A percentile compares a stretch with the other conserved stretches of the same genome.
phyloP scores from a whole-genome alignment of 2,888 invertebrate species.

The Eurytoma adleriae region DNA sequence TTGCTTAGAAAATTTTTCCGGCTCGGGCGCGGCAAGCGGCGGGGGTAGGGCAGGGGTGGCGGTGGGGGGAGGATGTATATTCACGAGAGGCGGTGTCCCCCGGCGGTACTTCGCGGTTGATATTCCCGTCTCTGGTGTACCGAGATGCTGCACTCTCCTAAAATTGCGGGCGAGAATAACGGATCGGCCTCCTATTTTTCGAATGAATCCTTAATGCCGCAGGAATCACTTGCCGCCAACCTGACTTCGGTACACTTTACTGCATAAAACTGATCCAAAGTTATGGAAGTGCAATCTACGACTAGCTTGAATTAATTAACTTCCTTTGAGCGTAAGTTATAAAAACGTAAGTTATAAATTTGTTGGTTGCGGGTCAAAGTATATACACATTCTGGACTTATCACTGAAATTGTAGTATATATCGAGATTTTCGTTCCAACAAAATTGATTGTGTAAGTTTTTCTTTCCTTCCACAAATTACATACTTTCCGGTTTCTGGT shows the following conservation, averaged over 20 bases:
- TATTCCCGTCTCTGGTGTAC: constrained; percentile 33
- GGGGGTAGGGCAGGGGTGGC: not conserved
- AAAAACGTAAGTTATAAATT: too few species aligned
- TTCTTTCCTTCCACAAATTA: too few species aligned
- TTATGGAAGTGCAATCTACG: too few species aligned
- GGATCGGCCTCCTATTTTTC: constrained; percentile 33
- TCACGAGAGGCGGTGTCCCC: constrained; percentile 31
- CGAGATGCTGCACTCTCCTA: constrained; percentile 33
- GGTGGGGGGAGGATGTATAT: not conserved
- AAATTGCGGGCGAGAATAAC: constrained; percentile 43
- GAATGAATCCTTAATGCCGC: constrained; percentile 42
- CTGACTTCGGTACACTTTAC: too few species aligned
- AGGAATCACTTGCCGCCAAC: constrained; percentile 26
- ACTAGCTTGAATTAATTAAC: too few species aligned
- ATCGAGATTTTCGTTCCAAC: too few species aligned
- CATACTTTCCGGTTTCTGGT: too few species aligned
- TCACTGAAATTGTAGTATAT: too few species aligned
- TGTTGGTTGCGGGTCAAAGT: not conserved
- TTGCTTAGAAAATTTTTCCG: constrained; percentile 6
- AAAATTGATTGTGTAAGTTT: too few species aligned
- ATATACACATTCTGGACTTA: not conserved
- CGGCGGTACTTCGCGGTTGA: constrained; percentile 43
- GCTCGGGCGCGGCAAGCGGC: not conserved
- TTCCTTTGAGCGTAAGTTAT: too few species aligned
- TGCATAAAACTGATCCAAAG: too few species aligned